A percentile compares a stretch with the other conserved stretches of the same genome.
These are phyloP conservation scores for Phoebastria nigripes DNA, from an alignment of 2,797 vertebrate genomes.

Conservation along the genomic window DNA sequence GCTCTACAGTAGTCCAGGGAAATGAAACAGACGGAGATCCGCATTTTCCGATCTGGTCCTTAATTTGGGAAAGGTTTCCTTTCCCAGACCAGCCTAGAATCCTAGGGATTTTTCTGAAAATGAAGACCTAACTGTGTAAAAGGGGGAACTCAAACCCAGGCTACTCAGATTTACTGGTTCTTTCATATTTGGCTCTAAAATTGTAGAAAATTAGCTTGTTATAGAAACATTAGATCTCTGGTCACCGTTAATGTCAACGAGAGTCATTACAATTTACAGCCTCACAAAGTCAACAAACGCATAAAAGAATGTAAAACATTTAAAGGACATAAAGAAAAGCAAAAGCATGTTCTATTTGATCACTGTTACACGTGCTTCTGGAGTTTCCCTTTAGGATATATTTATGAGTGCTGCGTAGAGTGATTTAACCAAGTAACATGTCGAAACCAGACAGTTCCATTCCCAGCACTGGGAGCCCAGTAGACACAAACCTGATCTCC, in stretches of 20 bases:
- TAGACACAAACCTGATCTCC: neutral
- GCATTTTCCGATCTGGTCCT: neutral
- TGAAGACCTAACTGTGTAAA: neutral
- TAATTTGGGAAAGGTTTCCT: neutral
- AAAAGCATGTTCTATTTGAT: neutral
- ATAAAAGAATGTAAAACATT: neutral
- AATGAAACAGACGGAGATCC: neutral
- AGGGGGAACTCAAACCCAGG: neutral
- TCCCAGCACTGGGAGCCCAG: neutral
- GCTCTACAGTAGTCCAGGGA: neutral
- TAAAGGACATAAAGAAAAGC: neutral
- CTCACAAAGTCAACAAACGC: neutral
- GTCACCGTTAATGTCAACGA: neutral
- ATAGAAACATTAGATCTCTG: neutral
- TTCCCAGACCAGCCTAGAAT: neutral
- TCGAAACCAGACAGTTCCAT: neutral
- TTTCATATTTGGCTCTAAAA: neutral
- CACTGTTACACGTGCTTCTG: accelerated
- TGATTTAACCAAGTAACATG: neutral
- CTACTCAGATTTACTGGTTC: neutral
- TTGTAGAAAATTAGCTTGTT: neutral
- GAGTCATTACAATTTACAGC: neutral
- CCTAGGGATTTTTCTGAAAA: neutral
- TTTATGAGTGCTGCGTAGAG: neutral
- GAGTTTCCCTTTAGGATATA: neutral